Percentiles rank a stretch among this genome's conserved stretches.
These are phyloP conservation scores for Monochamus saltuarius DNA, from an alignment of 1,140 invertebrate genomes.

Conservation along the genomic window DNA sequence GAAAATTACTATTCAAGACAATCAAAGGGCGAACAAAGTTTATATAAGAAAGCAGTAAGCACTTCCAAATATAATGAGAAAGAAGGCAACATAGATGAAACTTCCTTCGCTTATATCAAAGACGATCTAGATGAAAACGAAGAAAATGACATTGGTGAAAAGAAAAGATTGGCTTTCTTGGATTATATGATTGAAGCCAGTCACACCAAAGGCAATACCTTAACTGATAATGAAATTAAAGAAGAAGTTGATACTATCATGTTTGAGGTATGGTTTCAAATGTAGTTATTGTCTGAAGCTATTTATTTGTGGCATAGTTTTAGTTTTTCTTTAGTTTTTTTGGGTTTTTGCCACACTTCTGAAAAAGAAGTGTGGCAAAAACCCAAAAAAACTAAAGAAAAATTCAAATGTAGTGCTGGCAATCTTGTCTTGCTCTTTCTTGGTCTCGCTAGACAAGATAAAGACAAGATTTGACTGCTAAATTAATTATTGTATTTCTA, in stretches of 20 bases:
- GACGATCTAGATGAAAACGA: conserved; percentile 75
- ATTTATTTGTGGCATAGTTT: too few relatives aligned
- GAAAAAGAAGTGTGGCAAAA: too few relatives aligned
- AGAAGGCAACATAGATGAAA: conserved; percentile 54
- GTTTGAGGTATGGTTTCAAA: conserved; percentile 67
- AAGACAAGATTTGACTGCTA: too few relatives aligned
- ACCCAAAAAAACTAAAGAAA: too few relatives aligned
- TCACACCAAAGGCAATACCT: conserved; percentile 67
- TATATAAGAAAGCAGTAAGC: conserved; percentile 29
- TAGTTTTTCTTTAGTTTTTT: too few relatives aligned
- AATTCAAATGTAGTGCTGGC: too few relatives aligned
- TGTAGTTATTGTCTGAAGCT: too few relatives aligned
- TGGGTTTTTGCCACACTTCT: too few relatives aligned
- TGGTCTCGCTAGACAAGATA: too few relatives aligned
- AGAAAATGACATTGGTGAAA: conserved; percentile 68
- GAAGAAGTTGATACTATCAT: conserved; percentile 93
- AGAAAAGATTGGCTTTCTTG: conserved; percentile 88
- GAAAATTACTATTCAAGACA: conserved; percentile 42
- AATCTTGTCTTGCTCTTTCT: too few relatives aligned
- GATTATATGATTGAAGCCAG: conserved; percentile 86
- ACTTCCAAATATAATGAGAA: conserved; percentile 37
- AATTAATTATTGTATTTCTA: too few relatives aligned
- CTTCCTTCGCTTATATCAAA: conserved; percentile 63
- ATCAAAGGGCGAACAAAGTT: conserved; percentile 25
- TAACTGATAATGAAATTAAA: conserved; percentile 85